phyloP scores from a whole-genome alignment of 2,888 invertebrate species.

The Diabrotica balteata region DNA sequence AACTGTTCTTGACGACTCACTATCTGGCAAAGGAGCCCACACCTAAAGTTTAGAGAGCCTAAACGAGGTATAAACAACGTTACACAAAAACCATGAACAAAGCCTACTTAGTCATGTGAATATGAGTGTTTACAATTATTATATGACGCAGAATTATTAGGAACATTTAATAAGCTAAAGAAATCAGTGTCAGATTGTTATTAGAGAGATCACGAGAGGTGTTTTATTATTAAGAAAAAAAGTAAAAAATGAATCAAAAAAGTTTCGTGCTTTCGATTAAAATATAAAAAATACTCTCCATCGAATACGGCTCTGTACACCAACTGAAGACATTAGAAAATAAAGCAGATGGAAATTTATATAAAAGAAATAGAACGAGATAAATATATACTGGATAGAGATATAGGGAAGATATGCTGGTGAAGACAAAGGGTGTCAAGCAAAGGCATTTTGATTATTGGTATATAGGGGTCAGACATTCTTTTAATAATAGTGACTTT shows the following conservation, averaged over 20 bases:
- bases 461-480: background rate
- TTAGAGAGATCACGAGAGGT: background rate
- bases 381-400: background rate
- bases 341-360: background rate
- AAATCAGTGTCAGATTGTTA: background rate
- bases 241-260: too few relatives aligned
- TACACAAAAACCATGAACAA: too few relatives aligned
- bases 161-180: background rate
- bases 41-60: too few relatives aligned
- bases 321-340: background rate
- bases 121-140: background rate
- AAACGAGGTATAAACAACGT: too few relatives aligned
- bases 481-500: background rate
- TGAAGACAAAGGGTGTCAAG: constrained; percentile 1
- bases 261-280: too few relatives aligned
- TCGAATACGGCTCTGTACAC: too few relatives aligned
- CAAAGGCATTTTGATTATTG: background rate
- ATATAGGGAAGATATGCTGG: background rate
- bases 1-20: too few relatives aligned
- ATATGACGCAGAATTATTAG: background rate
- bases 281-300: too few relatives aligned
- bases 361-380: background rate
- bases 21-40: too few relatives aligned
- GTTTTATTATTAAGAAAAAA: too few relatives aligned
- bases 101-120: too few relatives aligned